A percentile compares a stretch with the other conserved stretches of the same genome.
phyloP scores from a whole-genome alignment of 2,888 invertebrate species.

The Helleia helle region DNA sequence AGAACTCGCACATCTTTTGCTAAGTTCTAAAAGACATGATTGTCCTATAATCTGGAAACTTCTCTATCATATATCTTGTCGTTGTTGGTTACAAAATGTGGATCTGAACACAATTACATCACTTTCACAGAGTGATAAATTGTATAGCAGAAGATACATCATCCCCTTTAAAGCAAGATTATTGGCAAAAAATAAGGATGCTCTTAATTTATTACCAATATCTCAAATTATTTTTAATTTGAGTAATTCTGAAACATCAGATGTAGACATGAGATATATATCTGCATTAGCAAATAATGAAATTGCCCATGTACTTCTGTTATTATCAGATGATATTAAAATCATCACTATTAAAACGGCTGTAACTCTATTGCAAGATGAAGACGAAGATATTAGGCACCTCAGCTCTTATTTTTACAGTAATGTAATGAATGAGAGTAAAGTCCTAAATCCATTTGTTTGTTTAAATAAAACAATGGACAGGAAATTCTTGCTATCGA shows the following conservation, averaged over 20 bases:
- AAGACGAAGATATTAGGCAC: slow-evolving; percentile 64
- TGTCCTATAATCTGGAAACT: slow-evolving; percentile 42
- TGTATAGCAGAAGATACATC: slow-evolving; percentile 42
- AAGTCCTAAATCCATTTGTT: slow-evolving; percentile 39
- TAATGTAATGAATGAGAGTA: slow-evolving; percentile 26
- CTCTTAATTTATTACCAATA: slow-evolving; percentile 25
- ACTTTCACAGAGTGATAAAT: slow-evolving; percentile 22
- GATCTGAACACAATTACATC: slow-evolving; percentile 24
- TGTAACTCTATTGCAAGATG: slow-evolving; percentile 69
- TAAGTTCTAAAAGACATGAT: slow-evolving; percentile 15
- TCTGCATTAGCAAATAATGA: slow-evolving; percentile 54
- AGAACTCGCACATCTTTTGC: slow-evolving; percentile 31
- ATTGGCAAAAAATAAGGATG: slow-evolving; percentile 19
- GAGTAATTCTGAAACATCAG: slow-evolving; percentile 40
- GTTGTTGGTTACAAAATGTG: slow-evolving; percentile 24
- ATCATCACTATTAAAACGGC: slow-evolving; percentile 45
- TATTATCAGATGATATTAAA: slow-evolving; percentile 36
- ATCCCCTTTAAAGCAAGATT: slow-evolving; percentile 44
- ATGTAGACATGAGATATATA: slow-evolving; percentile 51
- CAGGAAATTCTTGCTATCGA: slow-evolving; percentile 30
- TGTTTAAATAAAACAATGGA: slow-evolving; percentile 41
- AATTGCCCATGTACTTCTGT: slow-evolving; percentile 33
- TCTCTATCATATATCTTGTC: slow-evolving; percentile 41
- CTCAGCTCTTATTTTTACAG: slow-evolving; percentile 42
- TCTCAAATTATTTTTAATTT: slow-evolving; percentile 34